These are phyloP conservation scores for Macrobrachium nipponense DNA, from an alignment of 1,140 invertebrate genomes.

Conservation along the genomic window DNA sequence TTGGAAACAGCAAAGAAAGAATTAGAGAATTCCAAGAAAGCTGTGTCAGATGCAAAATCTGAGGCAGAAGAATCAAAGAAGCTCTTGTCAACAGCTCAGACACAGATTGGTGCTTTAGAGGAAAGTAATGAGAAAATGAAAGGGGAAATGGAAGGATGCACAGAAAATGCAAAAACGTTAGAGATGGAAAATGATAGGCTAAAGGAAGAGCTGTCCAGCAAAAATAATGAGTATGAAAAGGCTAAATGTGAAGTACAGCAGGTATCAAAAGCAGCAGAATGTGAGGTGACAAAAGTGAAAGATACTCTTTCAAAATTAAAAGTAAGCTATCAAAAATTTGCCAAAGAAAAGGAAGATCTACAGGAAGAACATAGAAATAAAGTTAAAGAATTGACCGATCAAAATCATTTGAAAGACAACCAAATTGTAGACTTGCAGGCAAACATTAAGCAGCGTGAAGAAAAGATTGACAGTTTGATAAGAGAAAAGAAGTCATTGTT, in stretches of 20 bases:
- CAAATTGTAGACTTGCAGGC: slow-evolving; percentile 1
- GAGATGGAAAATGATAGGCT: neutral
- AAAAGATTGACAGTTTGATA: slow-evolving; percentile 38
- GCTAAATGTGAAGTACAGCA: slow-evolving; percentile 22
- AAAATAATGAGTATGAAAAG: slow-evolving; percentile 21
- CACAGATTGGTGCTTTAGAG: too few species aligned
- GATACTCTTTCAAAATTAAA: slow-evolving; percentile 33
- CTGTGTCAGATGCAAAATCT: neutral
- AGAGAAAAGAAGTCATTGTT: slow-evolving; percentile 36
- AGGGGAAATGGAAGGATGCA: too few species aligned
- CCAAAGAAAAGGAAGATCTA: slow-evolving; percentile 26
- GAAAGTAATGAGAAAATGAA: too few species aligned
- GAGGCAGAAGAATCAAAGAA: neutral
- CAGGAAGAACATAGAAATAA: slow-evolving; percentile 18
- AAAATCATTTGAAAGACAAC: neutral
- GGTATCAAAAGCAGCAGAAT: slow-evolving; percentile 12
- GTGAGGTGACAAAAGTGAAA: slow-evolving; percentile 25
- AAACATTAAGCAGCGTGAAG: slow-evolving; percentile 11
- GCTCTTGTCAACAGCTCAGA: too few species aligned
- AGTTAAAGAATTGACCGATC: slow-evolving; percentile 10
- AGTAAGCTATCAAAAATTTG: slow-evolving; percentile 26
- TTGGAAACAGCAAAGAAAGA: neutral
- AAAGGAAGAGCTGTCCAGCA: neutral
- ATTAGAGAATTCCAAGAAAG: neutral
- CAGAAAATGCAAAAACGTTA: too few species aligned